Evolutionary conservation across 2,888 invertebrate genomes (phyloP), one percentile per base, ranked within the genome.

Genomic region (Yponomeuta sedellus): DNA sequence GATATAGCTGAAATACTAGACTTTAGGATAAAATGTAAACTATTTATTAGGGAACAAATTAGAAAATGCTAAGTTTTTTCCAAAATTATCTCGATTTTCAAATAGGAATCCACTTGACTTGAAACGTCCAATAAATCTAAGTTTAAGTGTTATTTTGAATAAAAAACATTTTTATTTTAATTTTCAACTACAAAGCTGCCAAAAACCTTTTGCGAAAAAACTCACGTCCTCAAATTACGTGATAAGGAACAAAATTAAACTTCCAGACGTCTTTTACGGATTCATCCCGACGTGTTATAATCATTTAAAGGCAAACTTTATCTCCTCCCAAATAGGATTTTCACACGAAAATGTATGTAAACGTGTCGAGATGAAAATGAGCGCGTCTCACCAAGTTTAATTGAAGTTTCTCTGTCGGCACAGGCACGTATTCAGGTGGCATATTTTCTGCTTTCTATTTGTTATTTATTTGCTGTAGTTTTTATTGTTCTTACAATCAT

Each of bases 351-450:
- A 52, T 16, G 44, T 52, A 12, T 52, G 44, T 52, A 52, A 52
- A 52, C 44, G 44, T 52, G 44, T 52, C 44, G 44, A 52, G 44
- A 22, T 19, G 58, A 58, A 19, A 58, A 58, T 19, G 22, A 58
- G 58, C 58, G 22, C 20, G 58, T 58, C 58, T 58, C 22, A 58
- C 22, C 20, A 58, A 58, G 58, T 58, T 58, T 58, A 58, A 58
- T 58, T 58, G 58, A 58, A 58, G 58, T 22, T 22, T 19, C 44
- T 52, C 44, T 52, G 3, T 16, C 44, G 44, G 16, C 44, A 3
- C 12, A 52, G 44, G 44, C 16, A 16, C 44, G 44, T 16, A 52
- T 12, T 52, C 44, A 52, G 44, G 34, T 34, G 34, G 44, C 16
- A 52, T 52, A 52, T 52, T n/a, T n/a, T 52, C 34, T 34, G 34